phyloP scores from a whole-genome alignment of 1,140 invertebrate species.

The Ceratina australensis region DNA sequence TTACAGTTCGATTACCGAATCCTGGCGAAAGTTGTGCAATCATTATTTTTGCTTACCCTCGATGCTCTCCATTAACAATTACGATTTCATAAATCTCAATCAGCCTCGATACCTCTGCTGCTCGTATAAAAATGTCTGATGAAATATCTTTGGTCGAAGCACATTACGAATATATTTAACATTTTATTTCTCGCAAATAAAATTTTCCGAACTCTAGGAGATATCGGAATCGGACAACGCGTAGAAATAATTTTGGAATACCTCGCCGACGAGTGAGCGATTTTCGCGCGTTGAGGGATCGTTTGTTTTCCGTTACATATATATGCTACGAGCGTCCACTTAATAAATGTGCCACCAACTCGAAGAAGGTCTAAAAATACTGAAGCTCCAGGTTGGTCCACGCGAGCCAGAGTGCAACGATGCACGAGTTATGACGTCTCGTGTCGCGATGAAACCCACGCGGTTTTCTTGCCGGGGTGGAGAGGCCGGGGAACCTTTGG shows the following conservation, averaged over 20 bases:
- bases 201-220: too few species aligned
- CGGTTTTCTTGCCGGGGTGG: not conserved
- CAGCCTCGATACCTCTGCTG: too few species aligned
- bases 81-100: too few species aligned
- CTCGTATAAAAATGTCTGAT: too few species aligned
- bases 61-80: constrained; percentile 1
- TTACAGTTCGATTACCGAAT: too few species aligned
- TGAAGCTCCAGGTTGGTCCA: constrained; percentile 21
- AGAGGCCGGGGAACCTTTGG: too few species aligned
- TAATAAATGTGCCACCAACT: constrained; percentile 8
- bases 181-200: too few species aligned
- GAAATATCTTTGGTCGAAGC: too few species aligned
- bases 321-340: not conserved
- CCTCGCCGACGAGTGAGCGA: not conserved
- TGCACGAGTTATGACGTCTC: not conserved
- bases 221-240: not conserved
- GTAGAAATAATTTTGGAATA: not conserved
- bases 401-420: not conserved
- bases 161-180: too few species aligned
- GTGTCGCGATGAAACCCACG: not conserved
- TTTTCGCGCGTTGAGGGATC: not conserved
- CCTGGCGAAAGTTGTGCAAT: too few species aligned
- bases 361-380: constrained; percentile 34
- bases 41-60: not conserved
- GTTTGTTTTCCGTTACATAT: not conserved